phyloP scores from a whole-genome alignment of 2,888 invertebrate species.

The Crioceris asparagi region DNA sequence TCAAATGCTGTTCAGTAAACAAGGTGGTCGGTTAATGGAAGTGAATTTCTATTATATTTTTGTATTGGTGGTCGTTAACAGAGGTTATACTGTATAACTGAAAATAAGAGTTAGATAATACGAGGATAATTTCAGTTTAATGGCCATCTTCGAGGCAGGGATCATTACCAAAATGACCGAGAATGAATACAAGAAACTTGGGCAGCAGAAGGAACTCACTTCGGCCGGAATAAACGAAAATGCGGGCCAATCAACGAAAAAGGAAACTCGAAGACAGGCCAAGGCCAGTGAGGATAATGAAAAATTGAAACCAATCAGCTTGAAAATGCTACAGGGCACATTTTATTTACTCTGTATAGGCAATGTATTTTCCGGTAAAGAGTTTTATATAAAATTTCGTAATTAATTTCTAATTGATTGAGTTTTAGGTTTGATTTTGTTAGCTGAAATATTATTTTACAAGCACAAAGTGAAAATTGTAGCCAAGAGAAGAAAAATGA shows the following conservation, averaged over 20 bases:
- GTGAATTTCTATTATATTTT: too few relatives aligned
- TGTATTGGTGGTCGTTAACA: too few relatives aligned
- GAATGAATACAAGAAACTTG: constrained; percentile 61
- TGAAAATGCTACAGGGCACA: constrained; percentile 62
- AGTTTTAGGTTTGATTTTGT: constrained; percentile 12
- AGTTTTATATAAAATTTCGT: neutral
- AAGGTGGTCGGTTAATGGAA: too few relatives aligned
- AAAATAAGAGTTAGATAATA: too few relatives aligned
- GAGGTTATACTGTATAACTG: too few relatives aligned
- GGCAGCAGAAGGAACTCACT: constrained; percentile 43
- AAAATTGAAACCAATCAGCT: constrained; percentile 51
- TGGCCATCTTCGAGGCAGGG: constrained; percentile 65
- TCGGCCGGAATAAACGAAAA: constrained; percentile 23
- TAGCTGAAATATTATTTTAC: constrained; percentile 21
- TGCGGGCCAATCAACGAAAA: constrained; percentile 19
- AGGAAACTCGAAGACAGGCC: constrained; percentile 23
- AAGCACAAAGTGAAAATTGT: constrained; percentile 17
- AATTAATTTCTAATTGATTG: neutral
- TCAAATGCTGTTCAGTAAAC: too few relatives aligned
- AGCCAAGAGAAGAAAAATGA: constrained; percentile 10
- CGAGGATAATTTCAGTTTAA: constrained; percentile 45
- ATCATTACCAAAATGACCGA: constrained; percentile 67
- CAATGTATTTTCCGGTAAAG: constrained; percentile 47
- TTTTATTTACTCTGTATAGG: constrained; percentile 61
- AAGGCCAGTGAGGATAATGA: constrained; percentile 31